Percentiles rank a stretch among this genome's conserved stretches.
Evolutionary conservation across 2,888 invertebrate genomes (phyloP).

Genomic region (Nomada ruficornis): DNA sequence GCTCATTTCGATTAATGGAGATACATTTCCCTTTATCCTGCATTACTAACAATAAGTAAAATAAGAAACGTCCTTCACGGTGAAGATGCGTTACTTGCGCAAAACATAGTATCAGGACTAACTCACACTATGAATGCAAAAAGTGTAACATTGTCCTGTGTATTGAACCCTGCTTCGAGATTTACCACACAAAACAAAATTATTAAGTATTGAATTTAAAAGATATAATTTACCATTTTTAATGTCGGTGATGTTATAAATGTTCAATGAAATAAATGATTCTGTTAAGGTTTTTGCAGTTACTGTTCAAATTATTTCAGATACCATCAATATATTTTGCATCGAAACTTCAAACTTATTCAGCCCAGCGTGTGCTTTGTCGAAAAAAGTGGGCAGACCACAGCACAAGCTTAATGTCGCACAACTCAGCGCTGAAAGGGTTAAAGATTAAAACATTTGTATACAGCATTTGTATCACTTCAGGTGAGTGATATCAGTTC

Average conservation of each 20-base stretch:
- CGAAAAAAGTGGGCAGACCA: constrained; percentile 11
- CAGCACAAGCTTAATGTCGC: neutral
- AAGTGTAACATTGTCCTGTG: constrained; percentile 25
- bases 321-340: too few relatives aligned
- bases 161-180: constrained; percentile 19
- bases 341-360: neutral
- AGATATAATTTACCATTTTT: neutral
- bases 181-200: constrained; percentile 16
- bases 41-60: constrained; percentile 16
- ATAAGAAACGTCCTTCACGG: constrained; percentile 30
- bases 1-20: constrained; percentile 28
- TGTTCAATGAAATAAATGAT: constrained; percentile 21
- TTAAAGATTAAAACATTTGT: neutral
- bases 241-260: constrained; percentile 9
- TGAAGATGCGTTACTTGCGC: constrained; percentile 30
- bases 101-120: constrained; percentile 29
- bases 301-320: neutral
- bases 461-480: too few relatives aligned
- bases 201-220: constrained; percentile 17
- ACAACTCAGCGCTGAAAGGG: constrained; percentile 22
- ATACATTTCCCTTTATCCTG: constrained; percentile 37
- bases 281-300: constrained; percentile 18
- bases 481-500: too few relatives aligned
- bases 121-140: constrained; percentile 30
- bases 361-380: constrained; percentile 7